Percentiles rank a stretch among this genome's conserved stretches.
These are phyloP conservation scores for Meandrusa payeni DNA, from an alignment of 2,888 invertebrate species.

Conservation along the genomic window DNA sequence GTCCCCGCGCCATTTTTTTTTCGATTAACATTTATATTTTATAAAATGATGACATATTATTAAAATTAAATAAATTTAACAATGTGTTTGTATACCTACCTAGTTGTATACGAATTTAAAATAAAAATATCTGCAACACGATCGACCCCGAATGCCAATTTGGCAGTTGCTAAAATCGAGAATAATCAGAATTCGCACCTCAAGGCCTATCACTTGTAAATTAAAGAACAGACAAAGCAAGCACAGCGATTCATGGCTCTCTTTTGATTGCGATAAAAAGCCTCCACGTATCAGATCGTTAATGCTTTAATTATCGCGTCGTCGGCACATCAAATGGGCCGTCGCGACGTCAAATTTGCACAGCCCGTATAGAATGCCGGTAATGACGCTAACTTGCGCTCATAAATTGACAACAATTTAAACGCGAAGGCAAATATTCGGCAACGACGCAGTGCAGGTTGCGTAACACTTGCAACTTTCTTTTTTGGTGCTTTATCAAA, in stretches of 20 bases:
- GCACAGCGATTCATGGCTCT: slow-evolving; percentile 56
- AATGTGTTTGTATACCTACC: too few species aligned
- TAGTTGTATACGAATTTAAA: too few species aligned
- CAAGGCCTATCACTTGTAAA: slow-evolving; percentile 59
- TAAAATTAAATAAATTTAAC: too few species aligned
- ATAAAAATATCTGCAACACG: slow-evolving; percentile 32
- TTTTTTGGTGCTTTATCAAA: slow-evolving; percentile 11
- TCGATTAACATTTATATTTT: too few species aligned
- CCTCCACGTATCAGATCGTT: slow-evolving; percentile 53
- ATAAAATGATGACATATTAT: too few species aligned
- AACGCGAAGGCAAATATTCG: slow-evolving; percentile 11
- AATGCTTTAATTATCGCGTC: slow-evolving; percentile 64
- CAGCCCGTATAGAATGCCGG: slow-evolving; percentile 28
- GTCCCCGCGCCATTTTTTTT: too few species aligned
- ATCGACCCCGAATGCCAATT: slow-evolving; percentile 49
- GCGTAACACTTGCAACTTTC: slow-evolving; percentile 9
- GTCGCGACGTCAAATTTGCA: slow-evolving; percentile 45
- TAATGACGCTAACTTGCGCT: slow-evolving; percentile 39
- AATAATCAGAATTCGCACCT: slow-evolving; percentile 37
- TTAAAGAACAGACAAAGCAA: slow-evolving; percentile 41
- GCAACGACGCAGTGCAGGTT: slow-evolving; percentile 1
- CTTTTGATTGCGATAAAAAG: slow-evolving; percentile 65
- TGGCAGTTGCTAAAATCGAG: slow-evolving; percentile 49
- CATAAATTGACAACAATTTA: slow-evolving; percentile 29
- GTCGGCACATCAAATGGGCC: slow-evolving; percentile 60